Evolutionary conservation across 2,888 invertebrate genomes (phyloP), one percentile per base, ranked within the genome.

Genomic region (Panorpa germanica): DNA sequence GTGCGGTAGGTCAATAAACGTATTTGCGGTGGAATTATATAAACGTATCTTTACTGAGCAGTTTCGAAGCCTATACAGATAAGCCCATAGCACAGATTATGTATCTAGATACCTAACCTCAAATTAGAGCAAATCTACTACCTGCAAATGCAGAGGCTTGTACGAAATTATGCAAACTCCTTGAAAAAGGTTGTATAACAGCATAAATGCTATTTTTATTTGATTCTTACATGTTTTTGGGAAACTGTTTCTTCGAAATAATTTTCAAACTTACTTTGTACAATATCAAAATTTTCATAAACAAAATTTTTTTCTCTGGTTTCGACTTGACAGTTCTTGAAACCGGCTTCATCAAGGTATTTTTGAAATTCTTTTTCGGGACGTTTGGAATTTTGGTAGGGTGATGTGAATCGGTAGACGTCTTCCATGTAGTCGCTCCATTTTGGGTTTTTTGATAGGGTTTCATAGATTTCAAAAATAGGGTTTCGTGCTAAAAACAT

Each of bases 401-500:
- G 70, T 0, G 76, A 71, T 10, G 78, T 61, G 44, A 59, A 77
- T 32, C 64, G 61, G 32, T 63, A 57, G 3, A 67, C 63, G 43
- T 76, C 70, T 44, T 60, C 52, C 58, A 77, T 70, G 46, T 73
- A 78, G 2, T 47, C 41, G 15, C 55, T 49, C 70, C 78, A 82
- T 41, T 61, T 61, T 2, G 55, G 48, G 30, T 57, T 55, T 29
- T 54, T 48, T 1, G 70, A 57, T 35, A 81, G 48, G n/a, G 53
- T 55, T 25, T 68, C 59, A 46, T 74, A 80, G 2, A 75, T 63
- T 21, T 73, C 66, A 45, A 65, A 81, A 5, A 76, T 61, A 0
- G 70, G 68, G 50, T 71, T 71, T 34, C 61, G 63, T 0, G 73
- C 74, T 16, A 77, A 48, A 42, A 80, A 77, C 11, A 70, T 61